Conservation (phyloP, 2,113 vertebrate species). For the Phaethon lepturus region DNA sequence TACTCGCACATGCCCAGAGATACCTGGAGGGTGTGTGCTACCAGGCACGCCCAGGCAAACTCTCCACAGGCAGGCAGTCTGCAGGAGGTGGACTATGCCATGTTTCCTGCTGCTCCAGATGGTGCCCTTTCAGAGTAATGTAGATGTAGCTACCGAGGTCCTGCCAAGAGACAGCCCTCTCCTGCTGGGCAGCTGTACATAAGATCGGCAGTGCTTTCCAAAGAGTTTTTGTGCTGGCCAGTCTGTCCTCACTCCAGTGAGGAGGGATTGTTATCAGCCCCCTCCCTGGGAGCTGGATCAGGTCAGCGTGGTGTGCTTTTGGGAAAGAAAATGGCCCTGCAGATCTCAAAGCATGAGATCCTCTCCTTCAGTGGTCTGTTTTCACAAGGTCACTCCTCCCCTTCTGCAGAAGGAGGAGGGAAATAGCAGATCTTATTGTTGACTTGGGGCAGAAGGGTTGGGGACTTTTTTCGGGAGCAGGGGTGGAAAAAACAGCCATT, state of each 20-base stretch:
- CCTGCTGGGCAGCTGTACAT: slow-evolving; percentile 6
- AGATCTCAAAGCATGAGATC: background rate
- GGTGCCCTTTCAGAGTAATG: slow-evolving; percentile 45
- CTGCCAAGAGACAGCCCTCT: background rate
- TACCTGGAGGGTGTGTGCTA: background rate
- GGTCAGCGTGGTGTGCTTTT: background rate
- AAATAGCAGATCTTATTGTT: background rate
- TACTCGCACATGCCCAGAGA: background rate
- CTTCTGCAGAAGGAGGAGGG: background rate
- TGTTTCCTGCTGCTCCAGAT: slow-evolving; percentile 49
- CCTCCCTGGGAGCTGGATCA: background rate
- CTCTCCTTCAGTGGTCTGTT: background rate
- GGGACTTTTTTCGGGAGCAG: rapidly evolving
- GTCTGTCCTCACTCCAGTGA: rapidly evolving
- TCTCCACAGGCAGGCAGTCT: background rate
- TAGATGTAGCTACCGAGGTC: slow-evolving; percentile 10
- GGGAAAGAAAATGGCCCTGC: background rate
- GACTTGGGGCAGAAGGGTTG: background rate
- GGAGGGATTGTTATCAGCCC: background rate
- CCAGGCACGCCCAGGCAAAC: slow-evolving; percentile 3
- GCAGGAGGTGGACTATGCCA: background rate
- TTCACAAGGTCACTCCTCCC: background rate
- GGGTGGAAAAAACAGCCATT: background rate
- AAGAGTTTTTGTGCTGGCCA: background rate
- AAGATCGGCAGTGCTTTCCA: background rate